A percentile compares a stretch with the other conserved stretches of the same genome.
Evolutionary conservation across 1,140 invertebrate genomes (phyloP).

Genomic region (Pygmarrhopalites habei): DNA sequence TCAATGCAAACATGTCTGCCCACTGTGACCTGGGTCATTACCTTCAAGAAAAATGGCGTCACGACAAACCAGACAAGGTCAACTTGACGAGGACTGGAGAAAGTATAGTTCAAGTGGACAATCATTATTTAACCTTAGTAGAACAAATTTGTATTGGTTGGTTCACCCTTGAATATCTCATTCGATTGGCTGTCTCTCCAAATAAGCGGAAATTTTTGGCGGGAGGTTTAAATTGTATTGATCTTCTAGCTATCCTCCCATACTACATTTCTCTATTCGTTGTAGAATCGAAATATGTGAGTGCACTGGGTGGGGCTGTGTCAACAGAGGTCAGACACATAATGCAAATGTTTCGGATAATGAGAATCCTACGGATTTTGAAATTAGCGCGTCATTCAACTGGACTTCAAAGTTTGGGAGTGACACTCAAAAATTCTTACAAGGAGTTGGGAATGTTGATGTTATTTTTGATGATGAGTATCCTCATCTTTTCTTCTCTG

Average conservation of each 20-base stretch:
- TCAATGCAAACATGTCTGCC: conserved; percentile 57
- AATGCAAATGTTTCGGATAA: conserved; percentile 98
- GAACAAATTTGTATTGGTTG: conserved; percentile 99
- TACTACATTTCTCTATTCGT: conserved; percentile 96
- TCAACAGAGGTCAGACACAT: conserved; percentile 94
- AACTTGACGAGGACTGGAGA: conserved; percentile 24
- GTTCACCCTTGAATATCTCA: conserved; percentile 98
- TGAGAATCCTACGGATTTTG: conserved; percentile 96
- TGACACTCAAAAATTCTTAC: conserved; percentile 96
- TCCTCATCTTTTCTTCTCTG: conserved; percentile 96
- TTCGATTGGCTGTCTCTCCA: conserved; percentile 95
- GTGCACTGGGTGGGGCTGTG: conserved; percentile 57
- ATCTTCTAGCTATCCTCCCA: conserved; percentile 95
- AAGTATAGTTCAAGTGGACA: conserved; percentile 60
- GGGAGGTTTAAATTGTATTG: conserved; percentile 96
- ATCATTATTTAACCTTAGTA: conserved; percentile 87
- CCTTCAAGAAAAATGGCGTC: neutral
- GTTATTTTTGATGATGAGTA: conserved; percentile 98
- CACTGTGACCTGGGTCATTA: conserved; percentile 13
- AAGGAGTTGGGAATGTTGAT: conserved; percentile 97
- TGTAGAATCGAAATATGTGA: conserved; percentile 86
- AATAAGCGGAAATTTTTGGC: conserved; percentile 99
- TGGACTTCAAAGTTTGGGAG: conserved; percentile 94
- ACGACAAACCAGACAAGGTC: conserved; percentile 3
- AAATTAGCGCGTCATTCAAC: conserved; percentile 98